A percentile compares a stretch with the other conserved stretches of the same genome.
phyloP scores from a whole-genome alignment of 2,888 invertebrate species.

The Thyatira batis region DNA sequence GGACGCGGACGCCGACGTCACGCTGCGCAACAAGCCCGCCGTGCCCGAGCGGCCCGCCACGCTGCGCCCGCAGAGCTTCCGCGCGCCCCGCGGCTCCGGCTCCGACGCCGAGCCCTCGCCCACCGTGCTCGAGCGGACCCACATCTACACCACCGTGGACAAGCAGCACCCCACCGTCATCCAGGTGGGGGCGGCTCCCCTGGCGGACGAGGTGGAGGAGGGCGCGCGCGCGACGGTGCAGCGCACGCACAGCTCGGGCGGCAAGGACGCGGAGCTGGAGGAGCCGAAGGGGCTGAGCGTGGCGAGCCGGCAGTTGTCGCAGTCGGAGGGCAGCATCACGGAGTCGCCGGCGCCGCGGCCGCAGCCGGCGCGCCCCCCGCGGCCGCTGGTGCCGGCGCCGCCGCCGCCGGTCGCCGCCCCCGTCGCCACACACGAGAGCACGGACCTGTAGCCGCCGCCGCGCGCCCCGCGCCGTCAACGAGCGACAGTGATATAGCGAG shows the following conservation, averaged over 20 bases:
- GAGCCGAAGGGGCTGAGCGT: slow-evolving; percentile 60
- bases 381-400: slow-evolving; percentile 59
- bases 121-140: slow-evolving; percentile 85
- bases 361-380: slow-evolving; percentile 56
- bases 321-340: slow-evolving; percentile 84
- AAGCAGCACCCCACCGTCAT: slow-evolving; percentile 89
- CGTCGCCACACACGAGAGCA: slow-evolving; percentile 49
- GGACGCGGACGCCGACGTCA: slow-evolving; percentile 65
- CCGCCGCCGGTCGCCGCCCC: slow-evolving; percentile 52
- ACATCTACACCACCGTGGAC: slow-evolving; percentile 87
- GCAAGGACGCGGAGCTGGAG: slow-evolving; percentile 70
- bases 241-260: slow-evolving; percentile 74
- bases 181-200: slow-evolving; percentile 68
- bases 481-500: background rate
- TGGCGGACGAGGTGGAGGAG: slow-evolving; percentile 41
- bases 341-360: slow-evolving; percentile 71
- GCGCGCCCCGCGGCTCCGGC: slow-evolving; percentile 62
- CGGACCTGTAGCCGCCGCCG: slow-evolving; percentile 58
- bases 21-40: slow-evolving; percentile 87
- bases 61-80: slow-evolving; percentile 82
- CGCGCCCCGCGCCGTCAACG: background rate
- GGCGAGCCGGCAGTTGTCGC: slow-evolving; percentile 75
- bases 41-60: slow-evolving; percentile 91
- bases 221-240: slow-evolving; percentile 62
- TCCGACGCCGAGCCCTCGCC: slow-evolving; percentile 51